Percentiles rank a stretch among this genome's conserved stretches.
These are phyloP conservation scores for Oegoconia quadripuncta DNA, from an alignment of 2,888 invertebrate species.

Conservation along the genomic window DNA sequence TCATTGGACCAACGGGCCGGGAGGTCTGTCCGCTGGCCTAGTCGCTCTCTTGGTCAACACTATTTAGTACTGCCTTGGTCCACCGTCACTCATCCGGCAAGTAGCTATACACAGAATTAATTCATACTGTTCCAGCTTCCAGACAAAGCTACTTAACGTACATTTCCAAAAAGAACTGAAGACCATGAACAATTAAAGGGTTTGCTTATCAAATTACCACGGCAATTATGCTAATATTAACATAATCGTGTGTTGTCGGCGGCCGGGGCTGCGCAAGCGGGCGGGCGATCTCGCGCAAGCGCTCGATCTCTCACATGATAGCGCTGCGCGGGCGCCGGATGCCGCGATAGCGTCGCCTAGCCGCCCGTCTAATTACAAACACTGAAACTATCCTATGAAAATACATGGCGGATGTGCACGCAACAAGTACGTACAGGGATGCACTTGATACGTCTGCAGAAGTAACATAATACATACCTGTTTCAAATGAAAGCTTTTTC, in stretches of 20 bases:
- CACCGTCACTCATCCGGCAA: too few relatives aligned
- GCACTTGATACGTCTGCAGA: background rate
- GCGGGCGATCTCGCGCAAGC: conserved; percentile 9
- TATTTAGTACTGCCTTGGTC: too few relatives aligned
- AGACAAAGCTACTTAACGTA: too few relatives aligned
- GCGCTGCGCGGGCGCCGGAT: conserved; percentile 42
- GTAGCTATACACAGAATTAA: too few relatives aligned
- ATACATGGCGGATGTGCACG: conserved; percentile 51
- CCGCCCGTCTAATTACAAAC: conserved; percentile 66
- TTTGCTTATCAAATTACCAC: background rate
- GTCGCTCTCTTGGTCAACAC: too few relatives aligned
- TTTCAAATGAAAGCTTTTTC: too few relatives aligned
- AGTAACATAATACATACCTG: too few relatives aligned
- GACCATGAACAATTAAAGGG: background rate
- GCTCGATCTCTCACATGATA: conserved; percentile 70
- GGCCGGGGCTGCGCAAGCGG: background rate
- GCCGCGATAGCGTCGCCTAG: conserved; percentile 38
- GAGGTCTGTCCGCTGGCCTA: too few relatives aligned
- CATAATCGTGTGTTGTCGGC: conserved; percentile 1
- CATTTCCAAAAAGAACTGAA: too few relatives aligned
- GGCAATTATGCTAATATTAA: conserved; percentile 3
- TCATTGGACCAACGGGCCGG: too few relatives aligned
- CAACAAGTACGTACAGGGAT: conserved; percentile 17
- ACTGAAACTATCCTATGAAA: conserved; percentile 42
- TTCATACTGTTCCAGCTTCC: too few relatives aligned